Evolutionary conservation across 2,888 invertebrate genomes (phyloP), one percentile per base, ranked within the genome.

Genomic region (Drosophila infuscata): DNA sequence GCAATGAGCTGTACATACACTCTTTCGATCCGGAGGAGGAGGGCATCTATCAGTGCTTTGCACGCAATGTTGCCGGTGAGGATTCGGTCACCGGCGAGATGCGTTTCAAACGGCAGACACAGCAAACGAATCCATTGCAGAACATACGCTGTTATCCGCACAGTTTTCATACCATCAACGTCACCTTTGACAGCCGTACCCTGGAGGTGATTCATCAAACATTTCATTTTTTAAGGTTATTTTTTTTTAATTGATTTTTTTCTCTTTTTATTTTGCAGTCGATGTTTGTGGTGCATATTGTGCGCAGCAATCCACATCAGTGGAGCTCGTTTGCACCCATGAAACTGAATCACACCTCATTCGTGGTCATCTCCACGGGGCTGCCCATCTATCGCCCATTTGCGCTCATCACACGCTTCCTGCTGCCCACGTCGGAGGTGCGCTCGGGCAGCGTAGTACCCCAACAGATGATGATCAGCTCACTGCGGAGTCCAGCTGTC

Each of bases 11-110:
- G 71, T 88, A 89, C 25, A 91, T 93, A 33, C 90, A 92, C 66
- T 93, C 93, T 0, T 92, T 93, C 38, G 93, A 93, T 76, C 89
- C 92, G 5, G 90, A 90, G 51, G 92, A 93, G 76, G 92, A 90
- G 70, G 93, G 93, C 38, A 91, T 93, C 29, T 93, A 93, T 86
- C 93, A 93, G 79, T 93, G 93, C 62, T 92, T 93, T 80, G 93
- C 93, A 0, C 83, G 89, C n/a, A 93, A 93, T 72, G 87, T 92
- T n/a, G 92, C 91, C 46, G 93, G 93, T 3, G 93, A 93, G 79
- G 90, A 89, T 15, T 91, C 91, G 68, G 87, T 89, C 17, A 89
- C 91, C 0, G 92, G 90, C 7, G 88, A 92, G 66, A 79, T 93
- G 64, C 92, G 91, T 3, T 83, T 92, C 20, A 84, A 88, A 25